phyloP scores from a whole-genome alignment of 2,888 invertebrate species.

The Yponomeuta plumbellus region DNA sequence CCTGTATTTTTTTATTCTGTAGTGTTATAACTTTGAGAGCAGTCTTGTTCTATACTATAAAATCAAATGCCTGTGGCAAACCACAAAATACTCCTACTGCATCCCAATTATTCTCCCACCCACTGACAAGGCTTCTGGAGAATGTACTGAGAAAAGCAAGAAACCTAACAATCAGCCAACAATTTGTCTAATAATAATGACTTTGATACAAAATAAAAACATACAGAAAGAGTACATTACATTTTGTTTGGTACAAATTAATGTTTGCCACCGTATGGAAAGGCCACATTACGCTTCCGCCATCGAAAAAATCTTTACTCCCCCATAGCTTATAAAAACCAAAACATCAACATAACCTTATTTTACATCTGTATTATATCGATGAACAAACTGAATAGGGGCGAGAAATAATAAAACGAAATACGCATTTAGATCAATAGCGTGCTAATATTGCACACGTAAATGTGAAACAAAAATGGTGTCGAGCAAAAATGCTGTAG shows the following conservation, averaged over 20 bases:
- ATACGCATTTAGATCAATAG: slow-evolving; percentile 17
- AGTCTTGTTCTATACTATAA: too few relatives aligned
- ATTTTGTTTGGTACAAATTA: neutral
- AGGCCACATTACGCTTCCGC: neutral
- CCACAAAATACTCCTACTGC: too few relatives aligned
- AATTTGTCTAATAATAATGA: too few relatives aligned
- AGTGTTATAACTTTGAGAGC: too few relatives aligned
- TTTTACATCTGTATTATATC: neutral
- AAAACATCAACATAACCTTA: slow-evolving; percentile 77
- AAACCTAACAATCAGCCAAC: too few relatives aligned
- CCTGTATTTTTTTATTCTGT: too few relatives aligned
- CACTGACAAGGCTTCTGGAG: too few relatives aligned
- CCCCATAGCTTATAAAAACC: slow-evolving; percentile 36
- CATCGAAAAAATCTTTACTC: slow-evolving; percentile 24
- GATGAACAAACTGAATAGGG: neutral
- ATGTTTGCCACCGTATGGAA: slow-evolving; percentile 4
- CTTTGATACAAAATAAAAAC: too few relatives aligned
- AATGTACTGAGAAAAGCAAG: too few relatives aligned
- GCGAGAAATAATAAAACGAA: neutral
- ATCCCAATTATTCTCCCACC: too few relatives aligned
- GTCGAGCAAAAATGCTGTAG: slow-evolving; percentile 56
- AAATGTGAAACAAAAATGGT: slow-evolving; percentile 68
- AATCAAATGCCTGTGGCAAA: too few relatives aligned
- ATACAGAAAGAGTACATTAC: too few relatives aligned
- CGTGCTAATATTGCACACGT: slow-evolving; percentile 41